Evolutionary conservation across 2,797 vertebrate genomes (phyloP).

Genomic region (Falco berigora): DNA sequence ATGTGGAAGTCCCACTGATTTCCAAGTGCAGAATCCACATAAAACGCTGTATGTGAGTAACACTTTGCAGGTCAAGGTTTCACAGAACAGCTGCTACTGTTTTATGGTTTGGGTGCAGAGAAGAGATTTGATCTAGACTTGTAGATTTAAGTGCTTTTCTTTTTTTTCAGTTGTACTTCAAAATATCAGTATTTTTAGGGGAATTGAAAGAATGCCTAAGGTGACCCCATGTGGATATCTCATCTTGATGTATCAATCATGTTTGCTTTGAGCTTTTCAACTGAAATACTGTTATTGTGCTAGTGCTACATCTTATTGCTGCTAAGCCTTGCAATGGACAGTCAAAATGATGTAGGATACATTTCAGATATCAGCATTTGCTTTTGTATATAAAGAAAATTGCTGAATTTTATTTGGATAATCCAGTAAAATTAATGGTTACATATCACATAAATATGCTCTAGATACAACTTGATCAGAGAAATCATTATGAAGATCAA

Average conservation of each 20-base stretch:
- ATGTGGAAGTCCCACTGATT: not conserved
- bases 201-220: not conserved
- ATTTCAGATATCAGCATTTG: not conserved
- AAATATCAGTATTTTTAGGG: not conserved
- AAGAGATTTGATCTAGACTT: not conserved
- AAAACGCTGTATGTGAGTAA: not conserved
- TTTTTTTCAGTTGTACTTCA: not conserved
- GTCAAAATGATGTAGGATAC: not conserved
- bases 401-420: not conserved
- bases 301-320: not conserved
- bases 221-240: not conserved
- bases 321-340: not conserved
- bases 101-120: not conserved
- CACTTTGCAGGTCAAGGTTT: not conserved
- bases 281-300: not conserved
- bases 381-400: not conserved
- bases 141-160: not conserved
- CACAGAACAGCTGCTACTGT: not conserved
- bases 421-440: not conserved
- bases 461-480: not conserved
- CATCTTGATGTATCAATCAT: not conserved
- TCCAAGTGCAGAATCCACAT: not conserved
- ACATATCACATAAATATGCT: not conserved
- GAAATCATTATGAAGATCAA: conserved; percentile 11
- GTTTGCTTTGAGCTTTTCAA: not conserved